phyloP scores from a whole-genome alignment of 2,113 vertebrate species.

The Pholis gunnellus region DNA sequence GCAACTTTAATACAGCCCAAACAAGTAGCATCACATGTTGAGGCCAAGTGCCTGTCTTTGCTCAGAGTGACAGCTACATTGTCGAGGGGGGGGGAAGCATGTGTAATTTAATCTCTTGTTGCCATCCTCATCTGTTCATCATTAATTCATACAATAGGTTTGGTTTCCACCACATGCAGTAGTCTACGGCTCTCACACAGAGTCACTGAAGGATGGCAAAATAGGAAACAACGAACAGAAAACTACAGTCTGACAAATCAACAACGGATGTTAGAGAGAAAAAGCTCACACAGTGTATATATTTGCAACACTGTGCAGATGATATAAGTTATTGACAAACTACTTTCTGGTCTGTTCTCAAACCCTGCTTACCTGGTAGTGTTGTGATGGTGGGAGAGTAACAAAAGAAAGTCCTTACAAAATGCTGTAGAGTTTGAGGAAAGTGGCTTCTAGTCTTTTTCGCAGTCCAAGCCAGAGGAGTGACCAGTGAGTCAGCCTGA shows the following conservation, averaged over 20 bases:
- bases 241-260: not conserved
- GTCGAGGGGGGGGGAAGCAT: conserved; percentile 15
- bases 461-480: not conserved
- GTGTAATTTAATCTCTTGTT: conserved; percentile 64
- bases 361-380: conserved; percentile 49
- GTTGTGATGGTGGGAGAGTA: not conserved
- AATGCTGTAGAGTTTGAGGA: not conserved
- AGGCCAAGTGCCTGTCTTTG: conserved; percentile 7
- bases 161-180: conserved; percentile 49
- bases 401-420: not conserved
- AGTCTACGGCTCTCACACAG: conserved; percentile 16
- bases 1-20: conserved; percentile 3
- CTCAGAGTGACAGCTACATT: conserved; percentile 49
- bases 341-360: not conserved
- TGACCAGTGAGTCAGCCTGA: conserved; percentile 17
- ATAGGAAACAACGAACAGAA: conserved; percentile 12
- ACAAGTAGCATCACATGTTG: conserved; percentile 7
- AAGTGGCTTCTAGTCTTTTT: not conserved
- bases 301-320: not conserved
- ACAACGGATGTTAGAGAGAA: not conserved
- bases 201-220: conserved; percentile 9
- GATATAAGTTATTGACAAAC: not conserved
- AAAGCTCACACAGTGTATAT: not conserved
- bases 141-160: conserved; percentile 73
- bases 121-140: conserved; percentile 56